Evolutionary conservation across 2,797 vertebrate species (phyloP).

Genomic region (Sebastes baramenuke): DNA sequence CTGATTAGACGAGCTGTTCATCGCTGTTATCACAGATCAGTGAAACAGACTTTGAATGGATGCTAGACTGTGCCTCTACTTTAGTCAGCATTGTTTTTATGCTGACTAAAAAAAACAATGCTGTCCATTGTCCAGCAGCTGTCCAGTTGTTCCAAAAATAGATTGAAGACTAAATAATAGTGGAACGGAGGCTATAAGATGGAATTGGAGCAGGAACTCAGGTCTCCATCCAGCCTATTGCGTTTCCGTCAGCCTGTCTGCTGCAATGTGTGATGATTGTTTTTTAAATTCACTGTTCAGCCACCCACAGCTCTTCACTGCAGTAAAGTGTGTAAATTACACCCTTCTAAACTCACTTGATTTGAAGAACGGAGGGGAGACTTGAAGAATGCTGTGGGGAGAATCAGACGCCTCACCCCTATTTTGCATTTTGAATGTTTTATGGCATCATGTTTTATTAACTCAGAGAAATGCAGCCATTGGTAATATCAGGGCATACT

Average conservation of each 20-base stretch:
- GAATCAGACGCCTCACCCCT: background rate
- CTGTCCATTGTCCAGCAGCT: too few relatives aligned
- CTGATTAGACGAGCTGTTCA: background rate
- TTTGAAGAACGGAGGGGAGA: background rate
- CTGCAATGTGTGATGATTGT: background rate
- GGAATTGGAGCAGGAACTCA: background rate
- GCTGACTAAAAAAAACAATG: too few relatives aligned
- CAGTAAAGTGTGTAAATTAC: background rate
- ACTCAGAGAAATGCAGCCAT: background rate
- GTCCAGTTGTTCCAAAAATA: background rate
- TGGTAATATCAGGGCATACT: background rate
- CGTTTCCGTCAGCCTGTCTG: background rate
- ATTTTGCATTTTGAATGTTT: slow-evolving; percentile 14
- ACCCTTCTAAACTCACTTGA: background rate
- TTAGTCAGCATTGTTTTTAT: background rate
- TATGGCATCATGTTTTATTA: slow-evolving; percentile 6
- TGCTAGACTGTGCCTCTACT: background rate
- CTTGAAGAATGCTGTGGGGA: background rate
- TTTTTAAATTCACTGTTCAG: background rate
- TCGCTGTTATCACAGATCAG: background rate
- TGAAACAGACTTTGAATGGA: background rate
- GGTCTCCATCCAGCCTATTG: background rate
- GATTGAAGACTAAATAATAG: background rate
- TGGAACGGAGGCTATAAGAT: background rate
- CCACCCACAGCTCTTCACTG: background rate